Evolutionary conservation across 2,113 vertebrate genomes (phyloP), one percentile per base, ranked within the genome.

Genomic region (Physeter macrocephalus): DNA sequence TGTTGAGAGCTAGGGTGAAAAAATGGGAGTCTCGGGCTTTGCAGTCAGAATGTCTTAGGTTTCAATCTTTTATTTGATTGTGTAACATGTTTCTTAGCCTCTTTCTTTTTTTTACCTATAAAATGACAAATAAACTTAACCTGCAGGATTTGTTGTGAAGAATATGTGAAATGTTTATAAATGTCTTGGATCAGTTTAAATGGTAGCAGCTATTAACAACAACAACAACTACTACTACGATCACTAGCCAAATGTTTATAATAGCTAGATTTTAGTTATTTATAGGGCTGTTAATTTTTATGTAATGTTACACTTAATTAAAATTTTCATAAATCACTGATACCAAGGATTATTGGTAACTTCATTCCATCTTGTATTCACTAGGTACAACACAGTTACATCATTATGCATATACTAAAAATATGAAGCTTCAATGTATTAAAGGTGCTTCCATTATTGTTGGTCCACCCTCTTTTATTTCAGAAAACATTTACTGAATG

Each of bases 391-490:
- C n/a, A 62, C 36, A 85, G 62, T 41, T 86, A 74, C 41, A 66
- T 36, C 18, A 41, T 43, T 84, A 86, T 66, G 8, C 39, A 49
- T 93, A 31, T 86, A 31, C 25, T 87, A 43, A 95, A 90, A 93
- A 83, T 93, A n/a, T 15, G 49, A 90, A 88, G 78, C 34, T 69
- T 74, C 1, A 12, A 34, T 92, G 23, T 6, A 31, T n/a, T 88
- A 61, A 84, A 90, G 39, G 5, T 95, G 64, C 64, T 81, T 81
- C 41, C 54, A 11, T 43, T 88, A 62, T 54, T 96, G 39, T 23
- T 83, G 31, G 1, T 96, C 83, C 57, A 89, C 81, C 62, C 36
- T 95, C 49, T 88, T 91, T 96, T 92, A 84, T 88, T 95, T 88
- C 36, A 89, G 83, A 75, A 93, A 71, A 23, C 52, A 89, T 85